phyloP scores from a whole-genome alignment of 2,797 vertebrate genomes.

The Mionectes olivaceus region DNA sequence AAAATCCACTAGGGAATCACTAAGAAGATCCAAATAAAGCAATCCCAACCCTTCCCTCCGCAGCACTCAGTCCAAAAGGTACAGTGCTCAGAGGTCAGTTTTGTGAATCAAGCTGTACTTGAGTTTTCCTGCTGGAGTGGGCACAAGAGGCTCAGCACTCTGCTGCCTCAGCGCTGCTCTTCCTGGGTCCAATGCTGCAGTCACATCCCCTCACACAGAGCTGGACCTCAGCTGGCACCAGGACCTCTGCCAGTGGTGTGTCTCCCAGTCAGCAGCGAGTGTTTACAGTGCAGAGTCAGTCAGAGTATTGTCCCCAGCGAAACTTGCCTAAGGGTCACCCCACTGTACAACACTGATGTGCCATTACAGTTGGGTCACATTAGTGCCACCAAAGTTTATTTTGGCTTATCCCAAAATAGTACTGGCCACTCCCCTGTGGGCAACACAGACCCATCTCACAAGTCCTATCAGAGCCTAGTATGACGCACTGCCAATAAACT shows the following conservation, averaged over 20 bases:
- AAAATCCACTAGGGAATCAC: not conserved
- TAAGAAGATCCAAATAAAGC: not conserved
- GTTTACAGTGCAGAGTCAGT: fast-evolving
- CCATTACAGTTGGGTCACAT: not conserved
- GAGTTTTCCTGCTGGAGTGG: fast-evolving
- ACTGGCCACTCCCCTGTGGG: not conserved
- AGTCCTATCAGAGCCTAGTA: not conserved
- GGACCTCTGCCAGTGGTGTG: not conserved
- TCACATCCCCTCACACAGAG: fast-evolving
- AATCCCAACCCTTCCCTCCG: not conserved
- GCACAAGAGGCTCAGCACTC: not conserved
- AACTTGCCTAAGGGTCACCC: not conserved
- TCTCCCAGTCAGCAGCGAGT: fast-evolving
- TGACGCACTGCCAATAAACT: not conserved
- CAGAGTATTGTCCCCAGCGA: not conserved
- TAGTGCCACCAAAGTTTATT: not conserved
- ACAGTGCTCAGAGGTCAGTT: not conserved
- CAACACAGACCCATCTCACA: not conserved
- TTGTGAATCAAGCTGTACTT: fast-evolving
- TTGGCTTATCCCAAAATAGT: not conserved
- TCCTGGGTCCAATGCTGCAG: fast-evolving
- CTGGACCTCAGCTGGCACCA: not conserved
- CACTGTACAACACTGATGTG: not conserved
- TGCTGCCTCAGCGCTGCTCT: not conserved
- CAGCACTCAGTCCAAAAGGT: not conserved